These are phyloP conservation scores for Camponotus pennsylvanicus DNA, from an alignment of 1,140 invertebrate species.

Conservation along the genomic window DNA sequence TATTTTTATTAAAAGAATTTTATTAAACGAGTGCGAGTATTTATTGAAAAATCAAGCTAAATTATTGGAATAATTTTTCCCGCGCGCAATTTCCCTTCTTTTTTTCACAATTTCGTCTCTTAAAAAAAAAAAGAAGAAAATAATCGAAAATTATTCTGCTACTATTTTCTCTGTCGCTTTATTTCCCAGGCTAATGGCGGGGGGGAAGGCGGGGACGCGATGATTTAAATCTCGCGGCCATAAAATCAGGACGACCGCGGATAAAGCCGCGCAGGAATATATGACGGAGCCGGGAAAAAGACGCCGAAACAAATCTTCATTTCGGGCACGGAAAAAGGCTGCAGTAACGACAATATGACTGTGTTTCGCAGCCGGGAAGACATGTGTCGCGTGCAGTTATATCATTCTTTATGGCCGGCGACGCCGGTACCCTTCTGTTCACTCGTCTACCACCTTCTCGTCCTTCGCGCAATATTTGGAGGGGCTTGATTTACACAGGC, in stretches of 20 bases:
- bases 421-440: constrained; percentile 78
- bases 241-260: constrained; percentile 38
- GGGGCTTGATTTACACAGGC: constrained; percentile 83
- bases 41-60: neutral
- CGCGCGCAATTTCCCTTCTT: neutral
- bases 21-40: neutral
- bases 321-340: constrained; percentile 63
- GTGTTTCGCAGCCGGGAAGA: constrained; percentile 79
- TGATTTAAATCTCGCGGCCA: constrained; percentile 56
- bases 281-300: constrained; percentile 60
- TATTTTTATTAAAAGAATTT: neutral
- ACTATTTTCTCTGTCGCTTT: neutral
- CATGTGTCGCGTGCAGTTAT: constrained; percentile 86
- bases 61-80: neutral
- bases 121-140: neutral
- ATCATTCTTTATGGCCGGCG: constrained; percentile 85
- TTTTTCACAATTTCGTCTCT: neutral
- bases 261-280: constrained; percentile 49
- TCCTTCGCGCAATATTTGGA: constrained; percentile 80
- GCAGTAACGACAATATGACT: constrained; percentile 66
- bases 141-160: constrained; percentile 59
- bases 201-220: neutral
- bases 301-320: constrained; percentile 84
- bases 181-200: neutral
- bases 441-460: constrained; percentile 65